These are phyloP conservation scores for Octomys mimax DNA, from an alignment of 2,797 vertebrate genomes.

Conservation along the genomic window DNA sequence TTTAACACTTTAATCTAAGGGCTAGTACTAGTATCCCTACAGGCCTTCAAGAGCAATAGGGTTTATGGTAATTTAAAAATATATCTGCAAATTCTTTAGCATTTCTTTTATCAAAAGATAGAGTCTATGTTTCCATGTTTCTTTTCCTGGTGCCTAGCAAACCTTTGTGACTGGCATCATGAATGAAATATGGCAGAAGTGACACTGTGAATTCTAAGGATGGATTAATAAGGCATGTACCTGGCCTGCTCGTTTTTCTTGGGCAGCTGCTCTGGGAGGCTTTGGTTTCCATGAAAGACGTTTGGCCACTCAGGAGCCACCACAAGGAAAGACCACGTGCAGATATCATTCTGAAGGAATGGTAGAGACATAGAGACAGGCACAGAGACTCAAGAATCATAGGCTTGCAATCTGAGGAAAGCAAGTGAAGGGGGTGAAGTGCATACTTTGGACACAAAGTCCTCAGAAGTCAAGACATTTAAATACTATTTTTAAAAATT, in stretches of 20 bases:
- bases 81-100: not conserved
- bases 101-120: not conserved
- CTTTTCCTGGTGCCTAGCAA: not conserved
- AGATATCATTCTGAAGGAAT: not conserved
- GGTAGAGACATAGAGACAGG: not conserved
- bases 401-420: not conserved
- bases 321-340: not conserved
- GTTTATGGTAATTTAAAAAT: slow-evolving; percentile 21
- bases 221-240: not conserved
- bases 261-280: not conserved
- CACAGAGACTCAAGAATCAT: not conserved
- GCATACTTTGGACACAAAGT: not conserved
- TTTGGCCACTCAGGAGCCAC: not conserved
- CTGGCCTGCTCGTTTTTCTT: not conserved
- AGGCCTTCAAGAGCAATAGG: not conserved
- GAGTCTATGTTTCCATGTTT: not conserved
- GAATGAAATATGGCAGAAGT: not conserved
- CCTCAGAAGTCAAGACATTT: not conserved
- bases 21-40: not conserved
- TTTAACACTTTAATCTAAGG: slow-evolving; percentile 35
- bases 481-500: slow-evolving; percentile 18
- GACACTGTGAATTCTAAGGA: not conserved
- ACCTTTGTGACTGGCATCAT: not conserved
- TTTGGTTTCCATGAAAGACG: not conserved
- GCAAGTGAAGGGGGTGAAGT: not conserved